Conservation (phyloP, 2,797 vertebrate genomes). For the Tympanoctomys barrerae region DNA sequence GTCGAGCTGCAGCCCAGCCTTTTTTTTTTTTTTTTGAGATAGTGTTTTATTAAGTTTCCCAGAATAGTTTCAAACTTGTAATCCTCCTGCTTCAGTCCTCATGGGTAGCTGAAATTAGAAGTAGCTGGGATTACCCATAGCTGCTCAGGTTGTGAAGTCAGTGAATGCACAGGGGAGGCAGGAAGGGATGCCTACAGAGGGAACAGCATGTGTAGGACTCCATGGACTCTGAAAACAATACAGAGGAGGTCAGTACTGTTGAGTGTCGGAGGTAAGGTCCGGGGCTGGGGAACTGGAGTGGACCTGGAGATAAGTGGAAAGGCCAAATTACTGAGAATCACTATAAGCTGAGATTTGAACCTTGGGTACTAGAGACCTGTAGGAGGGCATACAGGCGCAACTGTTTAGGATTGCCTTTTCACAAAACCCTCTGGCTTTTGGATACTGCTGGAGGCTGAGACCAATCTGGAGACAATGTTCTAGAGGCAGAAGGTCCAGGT, state of each 20-base stretch:
- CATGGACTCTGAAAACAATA: background rate
- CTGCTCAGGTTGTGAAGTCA: slow-evolving; percentile 16
- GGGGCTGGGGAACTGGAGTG: background rate
- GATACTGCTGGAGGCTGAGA: slow-evolving; percentile 20
- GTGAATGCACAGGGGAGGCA: background rate
- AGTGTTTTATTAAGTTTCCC: background rate
- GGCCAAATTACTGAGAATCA: background rate
- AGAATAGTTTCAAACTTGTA: background rate
- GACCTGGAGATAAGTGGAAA: background rate
- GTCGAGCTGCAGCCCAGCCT: background rate
- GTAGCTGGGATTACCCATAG: background rate
- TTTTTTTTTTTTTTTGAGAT: background rate
- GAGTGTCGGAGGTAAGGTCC: background rate
- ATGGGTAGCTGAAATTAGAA: background rate
- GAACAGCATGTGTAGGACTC: background rate
- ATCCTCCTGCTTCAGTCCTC: background rate
- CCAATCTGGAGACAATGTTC: background rate
- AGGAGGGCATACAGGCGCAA: background rate
- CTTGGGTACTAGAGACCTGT: background rate
- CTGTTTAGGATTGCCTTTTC: background rate
- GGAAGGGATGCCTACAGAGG: background rate
- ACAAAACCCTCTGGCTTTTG: background rate
- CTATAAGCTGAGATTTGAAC: background rate
- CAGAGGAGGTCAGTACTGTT: background rate
- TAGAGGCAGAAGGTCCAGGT: background rate